Evolutionary conservation across 2,113 vertebrate genomes (phyloP).

Genomic region (Corythoichthys intestinalis): DNA sequence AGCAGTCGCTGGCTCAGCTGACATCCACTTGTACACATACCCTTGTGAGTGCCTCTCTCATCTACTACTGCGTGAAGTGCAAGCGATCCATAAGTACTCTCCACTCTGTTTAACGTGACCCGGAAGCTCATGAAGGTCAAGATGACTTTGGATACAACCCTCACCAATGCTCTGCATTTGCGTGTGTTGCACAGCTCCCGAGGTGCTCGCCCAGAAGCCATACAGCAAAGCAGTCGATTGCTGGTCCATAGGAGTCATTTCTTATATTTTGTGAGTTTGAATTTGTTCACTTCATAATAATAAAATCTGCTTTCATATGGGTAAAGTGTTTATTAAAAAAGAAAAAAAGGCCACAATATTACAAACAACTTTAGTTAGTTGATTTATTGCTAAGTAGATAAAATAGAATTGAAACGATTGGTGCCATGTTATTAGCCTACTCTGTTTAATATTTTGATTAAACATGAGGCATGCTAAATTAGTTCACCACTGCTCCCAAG

Average conservation of each 20-base stretch:
- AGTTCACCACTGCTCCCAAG: too few species aligned
- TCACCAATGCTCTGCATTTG: constrained; percentile 8
- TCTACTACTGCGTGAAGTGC: constrained; percentile 48
- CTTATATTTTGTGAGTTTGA: constrained; percentile 89
- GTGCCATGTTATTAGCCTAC: too few species aligned
- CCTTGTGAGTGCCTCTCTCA: constrained; percentile 52
- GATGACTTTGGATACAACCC: constrained; percentile 32
- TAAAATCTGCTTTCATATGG: neutral
- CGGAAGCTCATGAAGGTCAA: constrained; percentile 42
- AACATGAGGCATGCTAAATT: too few species aligned
- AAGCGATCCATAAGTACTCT: constrained; percentile 62
- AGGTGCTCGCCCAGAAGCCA: constrained; percentile 95
- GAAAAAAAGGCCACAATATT: neutral
- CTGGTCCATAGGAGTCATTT: constrained; percentile 98
- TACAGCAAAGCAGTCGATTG: constrained; percentile 98
- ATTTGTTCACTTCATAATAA: neutral
- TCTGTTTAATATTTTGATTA: too few species aligned
- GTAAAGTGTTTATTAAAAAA: neutral
- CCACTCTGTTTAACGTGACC: constrained; percentile 42
- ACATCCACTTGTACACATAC: constrained; percentile 27
- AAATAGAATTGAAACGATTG: too few species aligned
- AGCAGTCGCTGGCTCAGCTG: constrained; percentile 28
- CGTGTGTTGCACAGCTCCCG: constrained; percentile 77
- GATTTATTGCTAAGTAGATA: too few species aligned
- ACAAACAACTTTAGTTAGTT: neutral